Percentiles rank a stretch among this genome's conserved stretches.
Conservation (phyloP, 2,888 invertebrate species). For the Eristalis intricaria region DNA sequence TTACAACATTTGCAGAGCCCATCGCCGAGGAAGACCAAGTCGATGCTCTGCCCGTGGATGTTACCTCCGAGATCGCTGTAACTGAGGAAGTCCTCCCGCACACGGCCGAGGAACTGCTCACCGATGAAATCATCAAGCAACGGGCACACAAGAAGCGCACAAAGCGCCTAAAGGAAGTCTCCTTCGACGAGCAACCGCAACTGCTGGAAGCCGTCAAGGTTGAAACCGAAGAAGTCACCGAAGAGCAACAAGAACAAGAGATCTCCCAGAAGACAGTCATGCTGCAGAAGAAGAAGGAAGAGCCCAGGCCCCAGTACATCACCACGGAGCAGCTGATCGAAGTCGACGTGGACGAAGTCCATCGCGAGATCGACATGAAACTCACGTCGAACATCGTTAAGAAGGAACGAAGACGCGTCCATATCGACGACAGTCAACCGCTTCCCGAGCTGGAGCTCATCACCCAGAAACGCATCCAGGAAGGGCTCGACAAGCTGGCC, state of each 20-base stretch:
- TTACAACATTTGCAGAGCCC: slow-evolving; percentile 79
- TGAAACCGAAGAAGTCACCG: slow-evolving; percentile 78
- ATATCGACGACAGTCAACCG: slow-evolving; percentile 83
- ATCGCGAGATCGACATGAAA: slow-evolving; percentile 84
- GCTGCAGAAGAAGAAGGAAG: slow-evolving; percentile 79
- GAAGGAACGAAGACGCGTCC: slow-evolving; percentile 81
- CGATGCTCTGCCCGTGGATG: slow-evolving; percentile 77
- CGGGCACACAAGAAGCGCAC: slow-evolving; percentile 80
- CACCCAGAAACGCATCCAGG: slow-evolving; percentile 83
- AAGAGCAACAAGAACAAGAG: slow-evolving; percentile 77
- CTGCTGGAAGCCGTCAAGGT: slow-evolving; percentile 77
- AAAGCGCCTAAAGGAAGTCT: slow-evolving; percentile 78
- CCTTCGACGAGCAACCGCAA: slow-evolving; percentile 78
- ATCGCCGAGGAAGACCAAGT: slow-evolving; percentile 79
- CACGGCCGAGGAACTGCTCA: slow-evolving; percentile 76
- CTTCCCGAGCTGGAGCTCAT: slow-evolving; percentile 84
- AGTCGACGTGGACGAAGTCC: slow-evolving; percentile 81
- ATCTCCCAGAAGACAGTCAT: slow-evolving; percentile 82
- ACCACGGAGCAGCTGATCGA: slow-evolving; percentile 79
- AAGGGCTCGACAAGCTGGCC: slow-evolving; percentile 82
- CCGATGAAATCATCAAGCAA: slow-evolving; percentile 77
- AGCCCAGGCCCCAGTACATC: slow-evolving; percentile 79
- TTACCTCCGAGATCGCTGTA: slow-evolving; percentile 78
- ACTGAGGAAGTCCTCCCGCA: slow-evolving; percentile 78
- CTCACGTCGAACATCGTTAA: slow-evolving; percentile 82